Evolutionary conservation across 1,140 invertebrate species (phyloP).

Genomic region (Hyles vespertilio): DNA sequence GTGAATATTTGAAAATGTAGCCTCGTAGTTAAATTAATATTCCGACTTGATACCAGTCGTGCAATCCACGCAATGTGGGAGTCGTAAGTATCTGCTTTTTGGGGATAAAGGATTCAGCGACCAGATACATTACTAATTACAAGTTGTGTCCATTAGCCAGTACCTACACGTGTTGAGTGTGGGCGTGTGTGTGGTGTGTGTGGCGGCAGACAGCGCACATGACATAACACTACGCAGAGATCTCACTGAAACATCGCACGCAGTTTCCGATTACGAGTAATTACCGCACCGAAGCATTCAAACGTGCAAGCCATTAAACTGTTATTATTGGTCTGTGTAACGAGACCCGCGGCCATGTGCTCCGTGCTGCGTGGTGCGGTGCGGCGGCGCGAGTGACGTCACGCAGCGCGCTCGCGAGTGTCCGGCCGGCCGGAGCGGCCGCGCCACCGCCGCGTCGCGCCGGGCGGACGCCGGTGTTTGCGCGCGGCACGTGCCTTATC

Average conservation of each 20-base stretch:
- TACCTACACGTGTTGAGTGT: not conserved
- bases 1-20: too few relatives aligned
- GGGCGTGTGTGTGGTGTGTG: not conserved
- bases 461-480: constrained; percentile 2
- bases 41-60: too few relatives aligned
- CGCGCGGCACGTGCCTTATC: constrained; percentile 58
- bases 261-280: not conserved
- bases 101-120: too few relatives aligned
- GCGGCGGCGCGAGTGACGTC: not conserved
- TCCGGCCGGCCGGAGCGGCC: constrained; percentile 3
- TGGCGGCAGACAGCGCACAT: not conserved
- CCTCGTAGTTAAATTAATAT: too few relatives aligned
- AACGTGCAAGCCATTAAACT: not conserved
- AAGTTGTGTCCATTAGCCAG: too few relatives aligned
- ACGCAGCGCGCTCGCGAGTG: constrained; percentile 1
- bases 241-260: not conserved
- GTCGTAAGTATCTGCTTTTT: too few relatives aligned
- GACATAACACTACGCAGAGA: not conserved
- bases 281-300: constrained; percentile 3
- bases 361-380: not conserved
- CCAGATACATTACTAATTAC: too few relatives aligned
- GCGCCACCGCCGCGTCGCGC: constrained; percentile 6
- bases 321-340: constrained; percentile 13
- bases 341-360: constrained; percentile 21
- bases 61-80: too few relatives aligned